Conservation (phyloP, 2,888 invertebrate genomes). For the Drosophila lutescens region DNA sequence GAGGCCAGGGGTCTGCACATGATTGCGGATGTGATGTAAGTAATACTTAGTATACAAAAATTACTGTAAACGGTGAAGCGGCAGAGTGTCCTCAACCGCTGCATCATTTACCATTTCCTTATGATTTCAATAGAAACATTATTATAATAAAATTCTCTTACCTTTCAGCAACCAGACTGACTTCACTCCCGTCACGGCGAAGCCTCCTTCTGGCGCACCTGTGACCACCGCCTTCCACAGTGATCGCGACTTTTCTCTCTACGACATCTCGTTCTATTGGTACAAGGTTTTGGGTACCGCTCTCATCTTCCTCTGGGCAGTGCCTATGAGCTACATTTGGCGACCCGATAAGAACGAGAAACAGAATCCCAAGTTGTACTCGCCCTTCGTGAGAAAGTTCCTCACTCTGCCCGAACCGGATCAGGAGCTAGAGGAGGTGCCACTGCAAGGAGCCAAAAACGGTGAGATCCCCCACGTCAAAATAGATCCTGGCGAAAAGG, state of each 20-base stretch:
- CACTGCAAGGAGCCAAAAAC: slow-evolving; percentile 44
- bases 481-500: slow-evolving; percentile 30
- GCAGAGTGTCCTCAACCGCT: no score
- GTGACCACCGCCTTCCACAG: slow-evolving; percentile 60
- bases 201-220: slow-evolving; percentile 2
- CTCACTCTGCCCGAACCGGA: slow-evolving; percentile 21
- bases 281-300: slow-evolving; percentile 86
- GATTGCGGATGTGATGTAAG: slow-evolving; percentile 64
- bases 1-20: slow-evolving; percentile 57
- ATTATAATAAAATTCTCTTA: background rate
- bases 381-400: slow-evolving; percentile 74
- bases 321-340: slow-evolving; percentile 86
- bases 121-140: no score
- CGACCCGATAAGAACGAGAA: slow-evolving; percentile 72
- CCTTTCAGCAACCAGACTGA: slow-evolving; percentile 38
- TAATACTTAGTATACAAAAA: no score
- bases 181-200: slow-evolving; percentile 8
- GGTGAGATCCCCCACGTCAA: slow-evolving; percentile 22
- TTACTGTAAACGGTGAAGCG: no score
- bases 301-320: slow-evolving; percentile 85
- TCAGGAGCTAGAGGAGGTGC: slow-evolving; percentile 60
- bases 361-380: slow-evolving; percentile 72
- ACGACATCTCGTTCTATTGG: slow-evolving; percentile 87
- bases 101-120: no score
- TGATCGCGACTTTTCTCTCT: slow-evolving; percentile 84